Evolutionary conservation across 1,140 invertebrate species (phyloP).

Genomic region (Cydia splendana): DNA sequence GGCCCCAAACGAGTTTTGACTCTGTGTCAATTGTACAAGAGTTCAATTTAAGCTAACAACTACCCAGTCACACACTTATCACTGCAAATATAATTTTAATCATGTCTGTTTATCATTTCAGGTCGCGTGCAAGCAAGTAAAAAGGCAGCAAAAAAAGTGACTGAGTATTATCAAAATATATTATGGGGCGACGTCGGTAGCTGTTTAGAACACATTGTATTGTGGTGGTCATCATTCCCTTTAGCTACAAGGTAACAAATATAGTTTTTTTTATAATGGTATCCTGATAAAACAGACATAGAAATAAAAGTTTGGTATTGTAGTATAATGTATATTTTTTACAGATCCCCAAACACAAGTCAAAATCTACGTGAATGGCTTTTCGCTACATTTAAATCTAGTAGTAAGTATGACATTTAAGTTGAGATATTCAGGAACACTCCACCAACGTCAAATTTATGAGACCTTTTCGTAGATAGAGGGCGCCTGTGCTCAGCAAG

Average conservation of each 20-base stretch:
- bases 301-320: too few species aligned
- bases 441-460: too few species aligned
- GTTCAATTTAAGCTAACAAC: too few species aligned
- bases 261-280: background rate
- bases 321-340: constrained; percentile 35
- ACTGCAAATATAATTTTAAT: background rate
- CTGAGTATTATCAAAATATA: constrained; percentile 77
- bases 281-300: too few species aligned
- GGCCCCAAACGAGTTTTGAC: too few species aligned
- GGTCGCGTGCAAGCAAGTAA: constrained; percentile 72
- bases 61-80: too few species aligned
- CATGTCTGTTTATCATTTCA: constrained; percentile 39
- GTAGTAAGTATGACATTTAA: constrained; percentile 73
- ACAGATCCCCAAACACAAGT: constrained; percentile 83
- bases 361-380: constrained; percentile 85
- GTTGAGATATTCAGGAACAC: too few species aligned
- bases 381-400: constrained; percentile 82
- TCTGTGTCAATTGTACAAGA: too few species aligned
- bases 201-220: constrained; percentile 87
- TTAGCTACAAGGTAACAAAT: constrained; percentile 78
- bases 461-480: too few species aligned
- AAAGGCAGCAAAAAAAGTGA: constrained; percentile 73
- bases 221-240: constrained; percentile 88
- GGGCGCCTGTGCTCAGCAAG: too few species aligned
- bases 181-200: constrained; percentile 87